Evolutionary conservation across 1,140 invertebrate species (phyloP).

Genomic region (Papilio aristodemus): DNA sequence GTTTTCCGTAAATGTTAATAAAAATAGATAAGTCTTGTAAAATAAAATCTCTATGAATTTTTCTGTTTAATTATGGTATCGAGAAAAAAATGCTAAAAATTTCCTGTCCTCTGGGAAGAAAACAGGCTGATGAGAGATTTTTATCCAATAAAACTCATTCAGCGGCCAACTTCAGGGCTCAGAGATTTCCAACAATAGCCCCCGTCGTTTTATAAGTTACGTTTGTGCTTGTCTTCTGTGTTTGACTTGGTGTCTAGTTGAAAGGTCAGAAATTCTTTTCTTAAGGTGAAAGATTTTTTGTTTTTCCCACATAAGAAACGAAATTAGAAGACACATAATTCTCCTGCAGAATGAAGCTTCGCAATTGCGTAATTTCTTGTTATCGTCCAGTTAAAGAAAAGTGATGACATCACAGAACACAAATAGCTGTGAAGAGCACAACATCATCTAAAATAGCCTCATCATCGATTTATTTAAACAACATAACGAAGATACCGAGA

Average conservation of each 20-base stretch:
- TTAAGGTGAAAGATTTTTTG: no score
- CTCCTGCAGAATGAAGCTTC: not conserved
- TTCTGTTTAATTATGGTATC: no score
- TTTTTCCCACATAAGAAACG: not conserved
- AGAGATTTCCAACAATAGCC: no score
- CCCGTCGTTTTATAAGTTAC: no score
- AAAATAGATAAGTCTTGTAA: not conserved
- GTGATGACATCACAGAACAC: slow-evolving; percentile 10
- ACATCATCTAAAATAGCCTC: slow-evolving; percentile 15
- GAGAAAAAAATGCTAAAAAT: no score
- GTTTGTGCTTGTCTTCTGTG: no score
- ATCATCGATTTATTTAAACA: slow-evolving; percentile 19
- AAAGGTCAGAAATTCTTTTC: no score
- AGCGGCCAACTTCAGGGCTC: no score
- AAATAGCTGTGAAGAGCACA: slow-evolving; percentile 17
- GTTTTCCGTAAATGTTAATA: not conserved
- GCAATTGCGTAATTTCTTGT: not conserved
- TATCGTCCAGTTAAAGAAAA: not conserved
- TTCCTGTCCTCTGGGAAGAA: no score
- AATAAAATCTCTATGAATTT: not conserved
- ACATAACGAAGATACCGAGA: not conserved
- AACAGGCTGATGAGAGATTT: no score
- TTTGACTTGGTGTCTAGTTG: no score
- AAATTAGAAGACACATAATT: not conserved
- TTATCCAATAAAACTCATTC: no score